These are phyloP conservation scores for Fopius arisanus DNA, from an alignment of 1,140 invertebrate species.

Conservation along the genomic window DNA sequence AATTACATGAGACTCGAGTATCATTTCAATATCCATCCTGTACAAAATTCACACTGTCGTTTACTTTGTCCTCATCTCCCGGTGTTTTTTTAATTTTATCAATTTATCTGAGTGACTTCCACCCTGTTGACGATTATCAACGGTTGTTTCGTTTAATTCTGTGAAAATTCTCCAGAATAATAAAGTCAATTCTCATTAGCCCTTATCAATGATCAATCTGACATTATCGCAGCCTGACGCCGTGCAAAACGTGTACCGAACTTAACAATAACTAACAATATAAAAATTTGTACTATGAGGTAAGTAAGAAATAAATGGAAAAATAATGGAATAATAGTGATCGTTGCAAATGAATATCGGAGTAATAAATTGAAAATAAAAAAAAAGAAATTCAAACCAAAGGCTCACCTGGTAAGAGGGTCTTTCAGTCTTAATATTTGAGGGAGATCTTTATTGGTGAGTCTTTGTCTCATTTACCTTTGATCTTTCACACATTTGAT, in stretches of 20 bases:
- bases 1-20: slow-evolving; percentile 24
- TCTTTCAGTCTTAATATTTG: slow-evolving; percentile 50
- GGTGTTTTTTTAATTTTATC: background rate
- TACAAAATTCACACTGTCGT: slow-evolving; percentile 15
- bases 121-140: background rate
- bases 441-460: background rate
- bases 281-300: slow-evolving; percentile 50
- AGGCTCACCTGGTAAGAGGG: slow-evolving; percentile 30
- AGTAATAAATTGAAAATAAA: background rate
- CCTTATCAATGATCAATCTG: background rate
- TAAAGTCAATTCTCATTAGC: background rate
- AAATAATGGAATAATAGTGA: background rate
- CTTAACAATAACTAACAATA: slow-evolving; percentile 39
- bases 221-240: background rate
- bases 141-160: background rate
- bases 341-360: background rate
- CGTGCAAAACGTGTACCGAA: background rate
- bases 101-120: background rate
- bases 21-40: background rate
- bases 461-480: slow-evolving; percentile 1
- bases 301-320: slow-evolving; percentile 36
- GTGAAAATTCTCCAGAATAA: background rate
- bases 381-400: slow-evolving; percentile 12
- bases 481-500: slow-evolving; percentile 3
- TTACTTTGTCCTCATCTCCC: background rate